Evolutionary conservation across 2,888 invertebrate species (phyloP).

Genomic region (Dysmachus trigonus): DNA sequence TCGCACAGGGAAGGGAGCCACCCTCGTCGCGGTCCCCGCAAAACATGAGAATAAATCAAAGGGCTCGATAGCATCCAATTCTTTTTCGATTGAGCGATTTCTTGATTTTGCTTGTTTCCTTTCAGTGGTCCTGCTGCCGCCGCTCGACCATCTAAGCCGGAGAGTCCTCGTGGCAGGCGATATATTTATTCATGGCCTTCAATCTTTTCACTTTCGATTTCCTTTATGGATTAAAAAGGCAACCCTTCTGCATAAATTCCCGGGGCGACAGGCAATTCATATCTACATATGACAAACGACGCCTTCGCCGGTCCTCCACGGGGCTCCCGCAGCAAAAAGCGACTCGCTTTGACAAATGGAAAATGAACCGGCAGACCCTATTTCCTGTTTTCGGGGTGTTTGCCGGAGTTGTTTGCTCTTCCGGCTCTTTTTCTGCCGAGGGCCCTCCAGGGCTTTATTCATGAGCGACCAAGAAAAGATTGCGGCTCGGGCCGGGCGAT

Average conservation of each 20-base stretch:
- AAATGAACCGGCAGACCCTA: constrained; percentile 41
- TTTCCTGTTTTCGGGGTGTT: constrained; percentile 41
- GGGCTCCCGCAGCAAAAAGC: constrained; percentile 11
- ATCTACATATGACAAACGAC: constrained; percentile 44
- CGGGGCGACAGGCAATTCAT: constrained; percentile 48
- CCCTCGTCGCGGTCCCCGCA: not conserved
- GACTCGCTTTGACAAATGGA: constrained; percentile 38
- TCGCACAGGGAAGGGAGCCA: not conserved
- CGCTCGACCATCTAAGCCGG: not conserved
- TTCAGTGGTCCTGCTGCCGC: not conserved
- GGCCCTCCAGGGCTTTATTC: constrained; percentile 16
- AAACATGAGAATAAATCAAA: constrained; percentile 24
- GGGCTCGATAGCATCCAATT: not conserved
- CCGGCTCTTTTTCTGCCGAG: constrained; percentile 14
- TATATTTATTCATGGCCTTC: constrained; percentile 49
- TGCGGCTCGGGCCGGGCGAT: not conserved
- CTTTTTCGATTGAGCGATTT: constrained; percentile 39
- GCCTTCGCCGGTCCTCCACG: not conserved
- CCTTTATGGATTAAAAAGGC: constrained; percentile 49
- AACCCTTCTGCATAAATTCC: constrained; percentile 50
- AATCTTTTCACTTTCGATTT: constrained; percentile 50
- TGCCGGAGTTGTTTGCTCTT: constrained; percentile 36
- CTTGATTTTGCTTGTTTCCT: constrained; percentile 15
- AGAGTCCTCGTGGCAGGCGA: not conserved
- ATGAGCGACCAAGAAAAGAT: constrained; percentile 21